Evolutionary conservation across 1,140 invertebrate genomes (phyloP), one percentile per base, ranked within the genome.

Genomic region (Agraylea sexmaculata): DNA sequence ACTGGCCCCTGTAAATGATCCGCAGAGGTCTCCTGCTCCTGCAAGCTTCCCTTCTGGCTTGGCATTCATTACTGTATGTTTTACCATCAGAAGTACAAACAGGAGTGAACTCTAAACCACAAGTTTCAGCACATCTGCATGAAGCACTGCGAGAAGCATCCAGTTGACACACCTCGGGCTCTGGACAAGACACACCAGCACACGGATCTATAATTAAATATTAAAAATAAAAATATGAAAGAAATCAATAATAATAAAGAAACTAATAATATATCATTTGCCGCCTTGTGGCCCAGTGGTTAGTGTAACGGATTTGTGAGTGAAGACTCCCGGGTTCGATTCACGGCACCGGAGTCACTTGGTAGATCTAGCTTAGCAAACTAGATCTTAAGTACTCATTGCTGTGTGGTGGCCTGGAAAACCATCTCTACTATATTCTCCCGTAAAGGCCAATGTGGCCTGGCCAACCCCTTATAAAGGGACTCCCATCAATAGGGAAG

Each of bases 51-150:
- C 81, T 74, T 37, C 77, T 69, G 47, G 90, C 69, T 44, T 75
- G 71, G 60, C 87, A 91, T 54, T 87, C 81, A 60, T 89, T 90
- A 16, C 77, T 76, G 62, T 91, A 92, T 1, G 86, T 90, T 62
- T 83, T 83, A 18, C 83, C 83, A 53, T 84, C 80, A 4, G 80
- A 87, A 7, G 79, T 87, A 53, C 87, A 92, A 21, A 91, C 83
- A 0, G 85, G 84, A 2, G 75, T 70, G 53, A 86, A 81, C 54
- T 87, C 84, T 30, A 78, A 59, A n/a, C 75, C 68, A 55, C 87
- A 90, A 21, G 78, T 69, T 53, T 83, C 80, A 8, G 78, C 78
- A 55, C 87, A 90, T 16, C 75, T 71, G 59, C 87, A 91, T 23
- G 74, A 72, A 1, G 87, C 81, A 41, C 81, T 73, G 12, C 87